Percentiles rank a stretch among this genome's conserved stretches.
Conservation (phyloP, 2,113 vertebrate species). For the Tragelaphus imberbis region DNA sequence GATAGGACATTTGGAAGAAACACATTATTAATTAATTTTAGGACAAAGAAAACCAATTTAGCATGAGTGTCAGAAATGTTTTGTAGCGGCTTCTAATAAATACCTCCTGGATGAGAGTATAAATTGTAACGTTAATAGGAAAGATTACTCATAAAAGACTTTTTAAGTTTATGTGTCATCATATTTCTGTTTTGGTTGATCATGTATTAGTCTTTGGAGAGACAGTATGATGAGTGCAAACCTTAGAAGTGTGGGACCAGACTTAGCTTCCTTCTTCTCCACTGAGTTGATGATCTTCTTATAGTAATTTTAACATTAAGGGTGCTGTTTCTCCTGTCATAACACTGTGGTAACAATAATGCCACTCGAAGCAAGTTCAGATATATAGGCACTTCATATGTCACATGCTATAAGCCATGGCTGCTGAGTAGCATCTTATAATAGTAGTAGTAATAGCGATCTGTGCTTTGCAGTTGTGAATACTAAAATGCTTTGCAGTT, state of each 20-base stretch:
- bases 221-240: neutral
- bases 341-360: neutral
- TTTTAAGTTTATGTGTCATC: neutral
- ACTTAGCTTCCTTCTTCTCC: neutral
- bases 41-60: neutral
- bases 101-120: neutral
- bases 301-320: neutral
- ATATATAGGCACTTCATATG: neutral
- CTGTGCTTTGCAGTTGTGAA: neutral
- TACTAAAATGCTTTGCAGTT: neutral
- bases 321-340: neutral
- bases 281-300: neutral
- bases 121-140: neutral
- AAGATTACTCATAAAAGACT: neutral
- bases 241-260: neutral
- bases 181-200: neutral
- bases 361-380: neutral
- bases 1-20: neutral
- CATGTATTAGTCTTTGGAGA: neutral
- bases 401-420: neutral
- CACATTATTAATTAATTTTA: neutral
- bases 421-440: neutral
- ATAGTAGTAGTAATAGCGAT: accelerated
- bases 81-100: neutral
- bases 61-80: neutral